These are phyloP conservation scores for Chloroceryle amazona DNA, from an alignment of 2,797 vertebrate species.

Conservation along the genomic window DNA sequence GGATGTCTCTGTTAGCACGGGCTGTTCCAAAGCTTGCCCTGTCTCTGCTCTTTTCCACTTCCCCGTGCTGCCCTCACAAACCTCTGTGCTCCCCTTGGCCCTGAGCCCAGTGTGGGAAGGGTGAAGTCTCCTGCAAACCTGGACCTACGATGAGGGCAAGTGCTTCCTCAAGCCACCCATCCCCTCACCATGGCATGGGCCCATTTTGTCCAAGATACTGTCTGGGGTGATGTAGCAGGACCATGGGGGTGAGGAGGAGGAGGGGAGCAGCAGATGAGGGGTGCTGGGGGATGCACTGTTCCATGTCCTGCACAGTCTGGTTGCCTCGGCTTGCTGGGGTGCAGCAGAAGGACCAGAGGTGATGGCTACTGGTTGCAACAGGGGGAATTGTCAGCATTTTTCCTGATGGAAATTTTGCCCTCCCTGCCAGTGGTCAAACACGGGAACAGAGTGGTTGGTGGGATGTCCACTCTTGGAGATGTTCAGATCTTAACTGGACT, in stretches of 20 bases:
- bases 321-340: accelerated
- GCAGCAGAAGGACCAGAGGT: not conserved
- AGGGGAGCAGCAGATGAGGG: not conserved
- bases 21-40: not conserved
- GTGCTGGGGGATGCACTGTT: accelerated
- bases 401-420: not conserved
- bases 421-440: not conserved
- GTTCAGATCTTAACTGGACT: not conserved
- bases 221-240: not conserved
- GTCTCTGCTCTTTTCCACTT: not conserved
- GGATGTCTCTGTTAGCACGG: not conserved
- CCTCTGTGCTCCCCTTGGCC: accelerated
- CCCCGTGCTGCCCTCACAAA: accelerated
- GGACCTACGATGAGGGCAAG: not conserved
- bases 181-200: accelerated
- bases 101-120: accelerated
- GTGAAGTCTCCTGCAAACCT: not conserved
- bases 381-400: accelerated
- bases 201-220: not conserved
- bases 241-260: not conserved
- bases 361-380: not conserved
- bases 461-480: not conserved
- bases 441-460: accelerated
- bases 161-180: accelerated
- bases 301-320: accelerated